Conservation (phyloP, 2,888 invertebrate genomes). For the Lepidocyrtoides sp. region DNA sequence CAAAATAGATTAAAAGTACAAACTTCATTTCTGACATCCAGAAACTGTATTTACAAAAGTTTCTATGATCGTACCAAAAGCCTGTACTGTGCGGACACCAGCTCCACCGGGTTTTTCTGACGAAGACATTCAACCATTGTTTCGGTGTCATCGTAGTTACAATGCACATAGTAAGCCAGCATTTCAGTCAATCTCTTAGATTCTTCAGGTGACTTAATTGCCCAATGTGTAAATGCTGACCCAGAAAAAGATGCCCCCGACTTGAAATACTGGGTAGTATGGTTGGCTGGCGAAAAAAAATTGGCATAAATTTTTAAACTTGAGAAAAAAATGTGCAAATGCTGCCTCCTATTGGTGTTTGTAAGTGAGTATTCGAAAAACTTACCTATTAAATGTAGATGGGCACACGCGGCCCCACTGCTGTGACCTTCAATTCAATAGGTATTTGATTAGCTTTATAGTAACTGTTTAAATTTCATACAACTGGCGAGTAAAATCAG, state of each 20-base stretch:
- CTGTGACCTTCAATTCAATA: no score
- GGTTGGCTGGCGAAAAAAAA: slow-evolving; percentile 80
- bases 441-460: not conserved
- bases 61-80: slow-evolving; percentile 64
- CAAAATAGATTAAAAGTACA: not conserved
- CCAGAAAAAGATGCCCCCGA: slow-evolving; percentile 79
- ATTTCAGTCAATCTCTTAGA: slow-evolving; percentile 70
- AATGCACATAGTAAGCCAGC: slow-evolving; percentile 73
- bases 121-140: slow-evolving; percentile 76
- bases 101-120: slow-evolving; percentile 71
- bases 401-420: slow-evolving; percentile 60
- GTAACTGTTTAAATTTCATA: no score
- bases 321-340: not conserved
- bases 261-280: slow-evolving; percentile 58
- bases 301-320: slow-evolving; percentile 64
- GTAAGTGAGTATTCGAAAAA: not conserved
- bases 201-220: slow-evolving; percentile 61
- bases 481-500: no score
- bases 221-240: slow-evolving; percentile 81
- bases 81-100: no score
- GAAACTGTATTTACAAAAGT: slow-evolving; percentile 67
- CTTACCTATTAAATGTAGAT: slow-evolving; percentile 68
- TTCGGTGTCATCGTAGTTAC: slow-evolving; percentile 67
- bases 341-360: not conserved
- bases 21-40: not conserved